Conservation (phyloP, 2,113 vertebrate species). For the Erythrocercus mccallii region DNA sequence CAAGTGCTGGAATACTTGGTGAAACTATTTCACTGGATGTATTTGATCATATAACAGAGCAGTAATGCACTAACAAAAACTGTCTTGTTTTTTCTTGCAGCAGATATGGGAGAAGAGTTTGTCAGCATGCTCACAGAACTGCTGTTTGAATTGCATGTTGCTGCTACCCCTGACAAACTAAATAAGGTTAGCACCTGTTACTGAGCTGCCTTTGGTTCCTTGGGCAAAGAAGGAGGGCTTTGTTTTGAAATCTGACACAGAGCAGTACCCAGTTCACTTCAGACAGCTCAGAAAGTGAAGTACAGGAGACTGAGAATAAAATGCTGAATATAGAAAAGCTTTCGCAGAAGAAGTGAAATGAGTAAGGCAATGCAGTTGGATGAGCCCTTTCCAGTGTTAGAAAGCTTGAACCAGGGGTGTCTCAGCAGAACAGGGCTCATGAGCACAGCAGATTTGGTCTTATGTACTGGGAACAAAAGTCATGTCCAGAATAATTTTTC, state of each 20-base stretch:
- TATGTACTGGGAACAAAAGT: neutral
- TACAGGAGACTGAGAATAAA: neutral
- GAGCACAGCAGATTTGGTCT: neutral
- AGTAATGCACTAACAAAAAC: neutral
- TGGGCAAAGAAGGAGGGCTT: neutral
- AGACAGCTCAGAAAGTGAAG: neutral
- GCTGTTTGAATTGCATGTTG: slow-evolving; percentile 95
- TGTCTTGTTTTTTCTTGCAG: slow-evolving; percentile 58
- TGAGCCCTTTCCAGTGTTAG: neutral
- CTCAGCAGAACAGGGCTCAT: neutral
- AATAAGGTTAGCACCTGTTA: slow-evolving; percentile 83
- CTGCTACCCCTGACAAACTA: slow-evolving; percentile 95
- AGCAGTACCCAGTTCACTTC: neutral
- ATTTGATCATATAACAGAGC: neutral
- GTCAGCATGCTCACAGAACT: slow-evolving; percentile 90
- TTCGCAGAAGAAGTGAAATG: neutral
- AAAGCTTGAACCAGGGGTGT: neutral
- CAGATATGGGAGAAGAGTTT: slow-evolving; percentile 86
- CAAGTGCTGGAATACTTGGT: neutral
- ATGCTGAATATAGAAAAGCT: neutral
- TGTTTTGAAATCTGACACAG: neutral
- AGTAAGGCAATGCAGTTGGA: neutral
- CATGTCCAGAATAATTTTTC: neutral
- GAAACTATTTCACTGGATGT: neutral
- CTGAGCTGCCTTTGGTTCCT: neutral